phyloP scores from a whole-genome alignment of 2,797 vertebrate species.

The Peromyscus melanophrys region DNA sequence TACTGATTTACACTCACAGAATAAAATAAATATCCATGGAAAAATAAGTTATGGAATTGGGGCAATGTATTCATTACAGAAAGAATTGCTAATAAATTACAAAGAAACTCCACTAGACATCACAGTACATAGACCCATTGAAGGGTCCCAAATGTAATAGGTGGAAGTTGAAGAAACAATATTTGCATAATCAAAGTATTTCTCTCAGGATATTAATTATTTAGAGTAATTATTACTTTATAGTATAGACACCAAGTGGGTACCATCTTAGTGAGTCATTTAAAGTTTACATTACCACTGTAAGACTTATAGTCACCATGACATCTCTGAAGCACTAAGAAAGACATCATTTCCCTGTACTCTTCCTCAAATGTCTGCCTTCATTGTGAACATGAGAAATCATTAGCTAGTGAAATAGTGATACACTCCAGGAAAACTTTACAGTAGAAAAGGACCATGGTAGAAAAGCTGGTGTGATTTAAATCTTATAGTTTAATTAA shows the following conservation, averaged over 20 bases:
- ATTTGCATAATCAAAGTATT: background rate
- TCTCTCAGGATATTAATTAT: background rate
- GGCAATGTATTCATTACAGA: background rate
- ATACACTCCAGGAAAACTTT: background rate
- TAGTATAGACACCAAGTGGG: background rate
- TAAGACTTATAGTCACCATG: background rate
- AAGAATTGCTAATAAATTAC: conserved; percentile 40
- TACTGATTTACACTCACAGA: background rate
- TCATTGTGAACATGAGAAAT: background rate
- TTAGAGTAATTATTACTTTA: background rate
- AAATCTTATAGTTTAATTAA: background rate
- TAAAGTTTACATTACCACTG: background rate
- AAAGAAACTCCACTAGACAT: background rate
- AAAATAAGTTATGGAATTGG: background rate
- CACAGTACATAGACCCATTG: background rate
- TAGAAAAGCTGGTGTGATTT: background rate
- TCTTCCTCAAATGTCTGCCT: background rate
- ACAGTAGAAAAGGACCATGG: background rate
- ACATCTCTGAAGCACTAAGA: background rate
- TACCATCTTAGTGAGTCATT: background rate
- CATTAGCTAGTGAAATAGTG: background rate
- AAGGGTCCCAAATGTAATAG: background rate
- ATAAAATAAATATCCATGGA: conserved; percentile 2
- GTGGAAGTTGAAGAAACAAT: conserved; percentile 26
- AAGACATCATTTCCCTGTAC: background rate